Evolutionary conservation across 1,140 invertebrate species (phyloP), one percentile per base, ranked within the genome.

Genomic region (Achroia grisella): DNA sequence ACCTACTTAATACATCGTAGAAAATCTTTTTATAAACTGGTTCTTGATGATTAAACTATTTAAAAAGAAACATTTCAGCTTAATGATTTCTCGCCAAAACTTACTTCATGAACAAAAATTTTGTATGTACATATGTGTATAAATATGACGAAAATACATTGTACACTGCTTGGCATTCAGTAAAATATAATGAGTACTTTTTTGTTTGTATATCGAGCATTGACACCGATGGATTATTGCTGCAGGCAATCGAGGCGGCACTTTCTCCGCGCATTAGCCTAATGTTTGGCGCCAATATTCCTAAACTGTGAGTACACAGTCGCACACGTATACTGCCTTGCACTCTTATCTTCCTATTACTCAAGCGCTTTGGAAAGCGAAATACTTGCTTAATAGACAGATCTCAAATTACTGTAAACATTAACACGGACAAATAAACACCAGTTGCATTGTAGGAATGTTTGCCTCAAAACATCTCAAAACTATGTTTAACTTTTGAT

Each of bases 221-320:
- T 65, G 70, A 71, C 76, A 72, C 56, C 52, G 48, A 69, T 65
- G 10, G 48, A 69, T 65, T 8, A 37, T 17, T 17, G 35, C 35
- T 37, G 14, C 10, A 11, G 35, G 35, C 35, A 6, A 17, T 37
- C 56, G 52, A 58, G 52, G 48, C 30, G 55, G 56, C 60, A 55
- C 78, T 82, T 77, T 82, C 75, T 62, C 75, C 46, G 32, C 34
- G 56, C 52, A 62, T 60, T 48, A 49, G 33, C 2, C 49, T 39
- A 31, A 44, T 42, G 43, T 64, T 68, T 71, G 75, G 73, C 75
- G 75, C 78, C 73, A 74, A 79, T 76, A 76, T 72, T 76, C 72
- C 61, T 67, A 67, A 56, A 49, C 52, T 58, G 50, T 66, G 39
- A 72, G 60, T 65, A 56, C 49, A 67, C 52, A 8, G 10, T 35